Conservation (phyloP, 2,797 vertebrate genomes). For the Erithacus rubecula region DNA sequence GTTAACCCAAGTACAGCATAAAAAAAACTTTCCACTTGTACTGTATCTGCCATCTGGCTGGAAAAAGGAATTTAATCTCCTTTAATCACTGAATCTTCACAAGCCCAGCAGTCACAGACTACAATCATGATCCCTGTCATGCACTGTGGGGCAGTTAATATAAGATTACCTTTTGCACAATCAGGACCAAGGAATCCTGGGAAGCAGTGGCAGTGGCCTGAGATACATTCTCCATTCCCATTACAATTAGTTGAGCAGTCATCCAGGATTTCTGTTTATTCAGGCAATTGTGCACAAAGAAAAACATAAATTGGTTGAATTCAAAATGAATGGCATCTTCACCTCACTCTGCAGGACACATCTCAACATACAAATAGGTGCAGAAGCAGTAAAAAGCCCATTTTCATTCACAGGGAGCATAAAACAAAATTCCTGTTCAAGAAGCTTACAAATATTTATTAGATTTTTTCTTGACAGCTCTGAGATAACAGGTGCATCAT, state of each 20-base stretch:
- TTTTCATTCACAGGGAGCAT: slow-evolving; percentile 53
- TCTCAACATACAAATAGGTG: slow-evolving; percentile 29
- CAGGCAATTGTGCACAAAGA: slow-evolving; percentile 35
- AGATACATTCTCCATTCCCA: slow-evolving; percentile 94
- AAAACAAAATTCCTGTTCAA: slow-evolving; percentile 60
- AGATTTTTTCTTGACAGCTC: slow-evolving; percentile 68
- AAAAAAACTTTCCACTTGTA: background rate
- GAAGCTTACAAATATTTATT: slow-evolving; percentile 63
- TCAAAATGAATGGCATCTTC: background rate
- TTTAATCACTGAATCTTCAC: slow-evolving; percentile 46
- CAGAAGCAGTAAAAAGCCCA: slow-evolving; percentile 41
- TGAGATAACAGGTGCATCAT: slow-evolving; percentile 66
- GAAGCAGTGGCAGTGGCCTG: slow-evolving; percentile 95
- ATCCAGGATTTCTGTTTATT: slow-evolving; percentile 87
- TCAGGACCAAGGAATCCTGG: slow-evolving; percentile 93
- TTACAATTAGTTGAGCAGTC: slow-evolving; percentile 95
- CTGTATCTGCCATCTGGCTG: background rate
- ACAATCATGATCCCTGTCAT: background rate
- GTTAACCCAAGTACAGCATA: background rate
- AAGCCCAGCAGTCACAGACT: slow-evolving; percentile 14
- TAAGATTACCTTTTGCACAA: slow-evolving; percentile 89
- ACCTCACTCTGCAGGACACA: slow-evolving; percentile 7
- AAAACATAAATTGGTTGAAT: slow-evolving; percentile 15
- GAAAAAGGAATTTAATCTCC: slow-evolving; percentile 38
- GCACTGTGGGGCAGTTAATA: background rate